These are phyloP conservation scores for Bufotes viridis DNA, from an alignment of 2,797 vertebrate species.

Conservation along the genomic window DNA sequence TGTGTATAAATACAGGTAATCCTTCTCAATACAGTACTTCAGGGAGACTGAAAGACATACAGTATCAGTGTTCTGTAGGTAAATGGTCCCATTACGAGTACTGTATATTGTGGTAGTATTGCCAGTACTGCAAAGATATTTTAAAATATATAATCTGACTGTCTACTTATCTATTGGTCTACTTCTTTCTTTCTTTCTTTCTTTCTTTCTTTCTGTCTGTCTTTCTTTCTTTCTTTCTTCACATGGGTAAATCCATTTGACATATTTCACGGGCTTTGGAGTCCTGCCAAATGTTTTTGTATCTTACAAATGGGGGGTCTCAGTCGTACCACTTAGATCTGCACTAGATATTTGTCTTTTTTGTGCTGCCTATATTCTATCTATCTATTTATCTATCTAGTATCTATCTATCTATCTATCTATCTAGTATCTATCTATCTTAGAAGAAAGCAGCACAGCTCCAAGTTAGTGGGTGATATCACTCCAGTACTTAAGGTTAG, in stretches of 20 bases:
- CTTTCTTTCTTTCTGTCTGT: conserved; percentile 1
- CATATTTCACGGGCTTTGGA: too few species aligned
- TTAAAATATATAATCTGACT: not conserved
- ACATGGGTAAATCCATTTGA: too few species aligned
- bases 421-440: too few species aligned
- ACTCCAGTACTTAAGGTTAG: too few species aligned
- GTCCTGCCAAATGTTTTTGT: too few species aligned
- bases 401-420: too few species aligned
- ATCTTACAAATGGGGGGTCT: too few species aligned
- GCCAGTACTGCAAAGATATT: not conserved
- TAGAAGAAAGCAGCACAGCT: too few species aligned
- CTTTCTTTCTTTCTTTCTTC: too few species aligned
- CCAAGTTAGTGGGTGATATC: too few species aligned
- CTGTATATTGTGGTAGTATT: not conserved
- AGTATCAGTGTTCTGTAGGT: not conserved
- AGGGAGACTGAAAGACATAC: not conserved
- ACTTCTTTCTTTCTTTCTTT: not conserved
- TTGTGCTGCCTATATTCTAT: not conserved
- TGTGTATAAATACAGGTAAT: not conserved
- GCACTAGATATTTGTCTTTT: too few species aligned
- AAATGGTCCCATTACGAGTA: not conserved
- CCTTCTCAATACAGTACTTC: not conserved
- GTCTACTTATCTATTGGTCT: not conserved
- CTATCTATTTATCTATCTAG: conserved; percentile 1
- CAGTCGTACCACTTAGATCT: too few species aligned